Base-by-base conservation (phyloP, 2,113 vertebrate genomes). In the Baryphthengus martii region DNA sequence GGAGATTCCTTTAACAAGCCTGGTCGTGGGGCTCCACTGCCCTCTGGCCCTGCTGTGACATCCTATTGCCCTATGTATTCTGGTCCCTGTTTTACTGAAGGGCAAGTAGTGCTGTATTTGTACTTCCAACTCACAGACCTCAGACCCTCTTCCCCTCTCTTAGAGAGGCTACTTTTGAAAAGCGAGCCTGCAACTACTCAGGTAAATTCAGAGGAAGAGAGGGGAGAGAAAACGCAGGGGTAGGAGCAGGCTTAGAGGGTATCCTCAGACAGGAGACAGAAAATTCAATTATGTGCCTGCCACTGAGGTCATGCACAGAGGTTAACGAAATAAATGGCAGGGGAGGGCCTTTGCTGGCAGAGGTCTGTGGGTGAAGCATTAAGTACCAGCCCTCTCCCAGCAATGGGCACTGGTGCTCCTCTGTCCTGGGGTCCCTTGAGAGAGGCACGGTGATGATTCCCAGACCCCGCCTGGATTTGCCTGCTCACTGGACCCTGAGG, bases 1-100 rank as follows among this genome's bases (percentile, higher is more conserved):
- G 37, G 25, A 42, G 68, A 67, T 47, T 61, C 31, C 40, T 76
- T 93, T 80, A 80, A 67, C 42, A 62, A 85, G 25, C 37, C 47
- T 52, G 40, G 19, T 23, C 0, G 0, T 26, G 40, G 21, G 0
- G 1, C 79, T 35, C 31, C 33, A 7, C 45, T 66, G n/a, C 37
- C 50, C 63, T 75, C 74, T 80, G 52, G 35, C 45, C 68, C 58
- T 56, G 14, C 40, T 40, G 29, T 0, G 2, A 31, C 49, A 59
- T 37, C 33, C 33, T 76, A 11, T 40, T 42, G 23, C 47, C 73
- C 68, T 62, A 8, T 23, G 23, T 40, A 44, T 56, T 85, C 62
- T 45, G 45, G 17, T 80, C 20, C 17, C 39, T 55, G 11, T 24
- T 39, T 87, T 50, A 17, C 6, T 23, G 21, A 50, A 39, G 13